These are phyloP conservation scores for Parnassius mnemosyne DNA, from an alignment of 2,888 invertebrate species.

Conservation along the genomic window DNA sequence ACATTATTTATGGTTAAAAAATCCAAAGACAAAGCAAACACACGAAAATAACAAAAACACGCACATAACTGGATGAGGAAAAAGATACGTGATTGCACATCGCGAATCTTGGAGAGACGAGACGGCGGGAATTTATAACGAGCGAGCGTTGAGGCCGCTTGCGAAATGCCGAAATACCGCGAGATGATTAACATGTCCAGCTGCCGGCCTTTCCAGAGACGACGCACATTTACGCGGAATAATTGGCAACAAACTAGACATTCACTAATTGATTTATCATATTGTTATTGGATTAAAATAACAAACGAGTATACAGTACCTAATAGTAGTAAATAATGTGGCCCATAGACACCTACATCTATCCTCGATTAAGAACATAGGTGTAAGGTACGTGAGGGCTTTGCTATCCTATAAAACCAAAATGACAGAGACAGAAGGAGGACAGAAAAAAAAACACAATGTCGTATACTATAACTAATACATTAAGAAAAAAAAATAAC, in stretches of 20 bases:
- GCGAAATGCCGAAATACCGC: constrained; percentile 10
- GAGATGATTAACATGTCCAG: background rate
- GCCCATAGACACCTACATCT: too few relatives aligned
- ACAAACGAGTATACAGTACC: too few relatives aligned
- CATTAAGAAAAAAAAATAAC: too few relatives aligned
- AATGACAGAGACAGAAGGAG: too few relatives aligned
- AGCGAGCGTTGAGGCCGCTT: constrained; percentile 1
- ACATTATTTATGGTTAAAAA: too few relatives aligned
- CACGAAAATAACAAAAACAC: background rate
- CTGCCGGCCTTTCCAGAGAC: background rate
- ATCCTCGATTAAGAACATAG: too few relatives aligned
- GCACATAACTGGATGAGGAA: background rate
- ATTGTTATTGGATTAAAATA: too few relatives aligned
- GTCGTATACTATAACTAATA: too few relatives aligned
- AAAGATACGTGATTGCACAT: background rate
- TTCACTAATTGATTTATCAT: background rate
- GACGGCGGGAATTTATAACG: constrained; percentile 1
- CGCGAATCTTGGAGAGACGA: background rate
- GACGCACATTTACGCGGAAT: background rate
- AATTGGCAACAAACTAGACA: background rate
- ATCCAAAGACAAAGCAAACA: background rate
- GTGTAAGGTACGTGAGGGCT: too few relatives aligned
- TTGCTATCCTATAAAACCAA: too few relatives aligned
- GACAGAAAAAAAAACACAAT: too few relatives aligned
- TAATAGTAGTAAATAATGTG: too few relatives aligned